Base-by-base conservation (phyloP, 2,888 invertebrate species). In the Junonia oenone region DNA sequence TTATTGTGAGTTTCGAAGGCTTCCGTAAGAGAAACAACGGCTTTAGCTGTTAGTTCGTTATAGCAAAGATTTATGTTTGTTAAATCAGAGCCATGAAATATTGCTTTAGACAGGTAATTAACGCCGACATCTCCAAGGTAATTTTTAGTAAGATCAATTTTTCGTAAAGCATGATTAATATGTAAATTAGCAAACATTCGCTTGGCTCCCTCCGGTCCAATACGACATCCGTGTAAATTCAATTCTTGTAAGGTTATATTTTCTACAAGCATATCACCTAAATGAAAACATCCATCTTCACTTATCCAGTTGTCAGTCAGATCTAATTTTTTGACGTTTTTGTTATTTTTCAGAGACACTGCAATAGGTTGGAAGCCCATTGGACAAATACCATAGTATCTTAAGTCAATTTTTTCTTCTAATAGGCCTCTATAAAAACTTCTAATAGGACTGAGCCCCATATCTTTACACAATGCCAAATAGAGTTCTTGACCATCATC, bases 401-500 rank as follows among this genome's bases (percentile, higher is more conserved):
- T 71, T 15, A 89, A 67, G 61, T 88, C 73, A 15, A 89, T 83
- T 8, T 45, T 55, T 6, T 68, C 61, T 4, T 68, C 67, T 2
- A 82, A 49, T 14, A 89, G 66, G 0, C 68, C 71, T 58, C 51
- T 74, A 51, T 76, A 53, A 60, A 87, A 86, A 4, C 33, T 52
- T 56, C 63, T 70, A 0, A 87, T 72, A 1, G 81, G 80, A 27
- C 68, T 69, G 47, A 73, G 73, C 0, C 73, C 64, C 78, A 81
- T 85, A 58, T 81, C 75, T 33, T 77, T 65, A 55, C 89, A 88
- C 0, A 73, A 6, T 14, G 65, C 73, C 51, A 86, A 50, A 56
- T 89, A 89, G 19, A 78, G 52, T 1, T 76, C 76, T 61, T 83
- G 83, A 0, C 87, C 89, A 45, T 89, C 83, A 19, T 75, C 74